Evolutionary conservation across 2,113 vertebrate species (phyloP).

Genomic region (Oxygymnocypris stewartii): DNA sequence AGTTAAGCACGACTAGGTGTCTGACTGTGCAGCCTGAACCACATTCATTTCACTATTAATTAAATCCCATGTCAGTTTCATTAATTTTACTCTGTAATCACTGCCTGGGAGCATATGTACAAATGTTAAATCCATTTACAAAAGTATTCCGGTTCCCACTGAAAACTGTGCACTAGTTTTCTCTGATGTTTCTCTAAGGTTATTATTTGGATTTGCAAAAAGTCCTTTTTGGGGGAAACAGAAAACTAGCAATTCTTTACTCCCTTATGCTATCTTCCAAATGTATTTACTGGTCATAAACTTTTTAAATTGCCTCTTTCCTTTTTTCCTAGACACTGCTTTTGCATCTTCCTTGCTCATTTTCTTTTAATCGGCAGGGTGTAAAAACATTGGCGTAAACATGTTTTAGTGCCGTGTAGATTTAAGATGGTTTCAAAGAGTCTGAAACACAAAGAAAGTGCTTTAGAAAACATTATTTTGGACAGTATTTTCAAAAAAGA

Average conservation of each 20-base stretch:
- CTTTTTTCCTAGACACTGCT: background rate
- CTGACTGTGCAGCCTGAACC: background rate
- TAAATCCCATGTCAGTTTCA: constrained; percentile 2
- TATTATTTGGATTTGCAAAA: background rate
- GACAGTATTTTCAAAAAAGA: background rate
- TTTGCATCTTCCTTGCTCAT: background rate
- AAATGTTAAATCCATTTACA: background rate
- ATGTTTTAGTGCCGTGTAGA: background rate
- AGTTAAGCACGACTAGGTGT: background rate
- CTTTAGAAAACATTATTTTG: background rate
- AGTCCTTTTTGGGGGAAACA: background rate
- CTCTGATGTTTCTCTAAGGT: background rate
- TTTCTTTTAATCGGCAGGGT: background rate
- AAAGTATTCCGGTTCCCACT: background rate
- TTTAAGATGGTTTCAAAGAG: background rate
- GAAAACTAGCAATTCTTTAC: background rate
- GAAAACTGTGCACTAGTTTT: background rate
- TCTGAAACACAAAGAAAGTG: background rate
- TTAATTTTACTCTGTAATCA: background rate
- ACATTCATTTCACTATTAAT: constrained; percentile 22
- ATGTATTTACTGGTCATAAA: background rate
- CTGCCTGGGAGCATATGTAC: background rate
- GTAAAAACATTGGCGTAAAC: background rate
- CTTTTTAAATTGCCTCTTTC: background rate
- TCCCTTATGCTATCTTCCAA: background rate